phyloP scores from a whole-genome alignment of 2,888 invertebrate genomes.

The Ennomos erosarius region DNA sequence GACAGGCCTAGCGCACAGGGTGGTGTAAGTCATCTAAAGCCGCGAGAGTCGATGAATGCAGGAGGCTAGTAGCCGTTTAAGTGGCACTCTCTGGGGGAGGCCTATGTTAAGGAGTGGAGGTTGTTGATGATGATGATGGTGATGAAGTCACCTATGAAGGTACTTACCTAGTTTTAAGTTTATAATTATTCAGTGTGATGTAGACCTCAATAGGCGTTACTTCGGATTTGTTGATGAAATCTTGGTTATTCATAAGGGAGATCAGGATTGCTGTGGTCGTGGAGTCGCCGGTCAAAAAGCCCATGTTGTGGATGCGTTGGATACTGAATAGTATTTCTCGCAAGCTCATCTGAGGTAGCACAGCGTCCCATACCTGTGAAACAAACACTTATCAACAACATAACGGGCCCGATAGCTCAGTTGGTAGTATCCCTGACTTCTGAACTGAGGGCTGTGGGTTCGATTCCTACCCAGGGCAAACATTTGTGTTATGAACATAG shows the following conservation, averaged over 20 bases:
- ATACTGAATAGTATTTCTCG: constrained; percentile 80
- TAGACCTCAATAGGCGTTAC: constrained; percentile 83
- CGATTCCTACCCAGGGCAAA: too few relatives aligned
- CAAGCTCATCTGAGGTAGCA: constrained; percentile 83
- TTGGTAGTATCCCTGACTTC: too few relatives aligned
- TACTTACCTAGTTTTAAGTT: constrained; percentile 86
- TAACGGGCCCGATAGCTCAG: too few relatives aligned
- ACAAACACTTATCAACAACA: not conserved
- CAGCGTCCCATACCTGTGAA: constrained; percentile 86
- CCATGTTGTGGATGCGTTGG: constrained; percentile 87
- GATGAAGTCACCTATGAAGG: constrained; percentile 54
- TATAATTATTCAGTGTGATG: constrained; percentile 86
- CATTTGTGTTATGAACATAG: too few relatives aligned
- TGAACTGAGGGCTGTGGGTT: too few relatives aligned
- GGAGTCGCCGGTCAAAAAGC: constrained; percentile 82
- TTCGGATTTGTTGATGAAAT: constrained; percentile 71
- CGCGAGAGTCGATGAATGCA: too few relatives aligned
- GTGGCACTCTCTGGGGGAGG: too few relatives aligned
- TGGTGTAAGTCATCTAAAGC: too few relatives aligned
- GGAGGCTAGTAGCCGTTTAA: too few relatives aligned
- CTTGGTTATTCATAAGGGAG: constrained; percentile 78
- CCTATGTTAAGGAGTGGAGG: too few relatives aligned
- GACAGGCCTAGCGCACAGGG: too few relatives aligned
- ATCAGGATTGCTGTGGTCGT: constrained; percentile 80
- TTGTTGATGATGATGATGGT: too few relatives aligned